phyloP scores from a whole-genome alignment of 2,113 vertebrate species.

The Carassius gibelio region DNA sequence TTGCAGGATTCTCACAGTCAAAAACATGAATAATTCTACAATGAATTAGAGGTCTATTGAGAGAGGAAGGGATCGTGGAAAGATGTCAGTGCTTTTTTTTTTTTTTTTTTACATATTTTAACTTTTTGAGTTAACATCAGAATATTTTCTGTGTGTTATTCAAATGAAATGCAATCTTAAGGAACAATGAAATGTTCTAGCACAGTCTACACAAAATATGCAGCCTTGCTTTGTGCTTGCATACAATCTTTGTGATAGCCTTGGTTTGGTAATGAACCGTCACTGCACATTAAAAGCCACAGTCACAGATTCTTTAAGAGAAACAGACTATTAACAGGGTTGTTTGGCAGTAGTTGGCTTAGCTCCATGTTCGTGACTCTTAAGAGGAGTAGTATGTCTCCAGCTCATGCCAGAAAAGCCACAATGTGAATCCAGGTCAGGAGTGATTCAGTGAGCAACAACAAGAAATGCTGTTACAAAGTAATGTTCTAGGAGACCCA shows the following conservation, averaged over 20 bases:
- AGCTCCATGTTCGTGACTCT: neutral
- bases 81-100: neutral
- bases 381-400: neutral
- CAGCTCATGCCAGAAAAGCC: neutral
- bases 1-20: neutral
- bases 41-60: neutral
- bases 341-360: neutral
- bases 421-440: slow-evolving; percentile 22
- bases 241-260: neutral
- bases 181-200: neutral
- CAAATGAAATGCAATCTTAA: neutral
- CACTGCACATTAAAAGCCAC: neutral
- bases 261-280: neutral
- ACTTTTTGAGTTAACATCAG: neutral
- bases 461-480: neutral
- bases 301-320: neutral
- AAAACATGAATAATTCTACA: slow-evolving; percentile 16
- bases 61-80: neutral
- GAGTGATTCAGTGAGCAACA: slow-evolving; percentile 10
- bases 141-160: neutral
- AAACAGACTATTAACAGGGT: neutral
- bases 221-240: neutral
- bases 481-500: slow-evolving; percentile 10
- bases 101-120: neutral
- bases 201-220: neutral